Evolutionary conservation across 2,797 vertebrate genomes (phyloP).

Genomic region (Sternarchorhynchus goeldii): DNA sequence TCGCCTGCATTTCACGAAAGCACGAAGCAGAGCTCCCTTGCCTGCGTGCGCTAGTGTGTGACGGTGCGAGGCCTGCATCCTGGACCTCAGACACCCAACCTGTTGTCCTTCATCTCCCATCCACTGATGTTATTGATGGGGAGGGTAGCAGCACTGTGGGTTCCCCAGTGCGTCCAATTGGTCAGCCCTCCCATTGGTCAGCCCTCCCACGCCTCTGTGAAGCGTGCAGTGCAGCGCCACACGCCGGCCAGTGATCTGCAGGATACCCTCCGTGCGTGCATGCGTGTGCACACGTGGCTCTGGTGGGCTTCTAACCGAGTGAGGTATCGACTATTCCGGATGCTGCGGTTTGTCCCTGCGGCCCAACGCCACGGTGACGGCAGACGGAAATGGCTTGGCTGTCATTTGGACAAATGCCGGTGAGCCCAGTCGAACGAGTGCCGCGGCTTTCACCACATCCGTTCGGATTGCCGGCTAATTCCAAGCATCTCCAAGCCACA

Average conservation of each 20-base stretch:
- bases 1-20: not conserved
- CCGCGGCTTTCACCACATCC: no score
- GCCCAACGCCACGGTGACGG: no score
- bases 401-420: not conserved
- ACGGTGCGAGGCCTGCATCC: not conserved
- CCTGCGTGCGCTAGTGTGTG: not conserved
- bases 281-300: no score
- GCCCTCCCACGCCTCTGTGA: conserved; percentile 29
- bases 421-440: no score
- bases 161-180: not conserved
- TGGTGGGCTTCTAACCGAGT: no score
- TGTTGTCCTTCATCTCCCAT: conserved; percentile 46
- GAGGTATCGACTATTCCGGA: no score
- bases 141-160: conserved; percentile 48
- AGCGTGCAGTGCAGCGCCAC: conserved; percentile 21
- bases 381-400: not conserved
- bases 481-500: not conserved
- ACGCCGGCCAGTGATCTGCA: conserved; percentile 36
- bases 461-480: no score
- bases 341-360: no score
- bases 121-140: conserved; percentile 60
- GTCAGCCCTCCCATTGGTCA: conserved; percentile 14
- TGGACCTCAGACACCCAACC: conserved; percentile 20
- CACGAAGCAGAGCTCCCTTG: no score
- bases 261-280: not conserved